Conservation (phyloP, 2,888 invertebrate species). For the Drosophila niveifrons region DNA sequence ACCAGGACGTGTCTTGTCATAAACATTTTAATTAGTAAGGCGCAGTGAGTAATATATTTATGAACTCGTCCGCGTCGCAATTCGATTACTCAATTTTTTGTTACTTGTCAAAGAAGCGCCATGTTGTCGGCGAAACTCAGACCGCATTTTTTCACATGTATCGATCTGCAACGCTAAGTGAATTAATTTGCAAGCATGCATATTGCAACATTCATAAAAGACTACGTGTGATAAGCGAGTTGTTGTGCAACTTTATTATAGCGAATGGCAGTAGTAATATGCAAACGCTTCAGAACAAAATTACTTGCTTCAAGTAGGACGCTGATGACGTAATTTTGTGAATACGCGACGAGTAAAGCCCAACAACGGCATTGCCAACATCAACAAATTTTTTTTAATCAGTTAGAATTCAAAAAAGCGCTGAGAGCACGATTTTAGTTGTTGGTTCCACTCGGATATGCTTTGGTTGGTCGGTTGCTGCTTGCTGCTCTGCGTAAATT, state of each 20-base stretch:
- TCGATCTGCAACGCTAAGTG: constrained; percentile 24
- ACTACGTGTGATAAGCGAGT: constrained; percentile 9
- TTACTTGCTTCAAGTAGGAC: constrained; percentile 66
- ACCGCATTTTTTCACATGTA: constrained; percentile 56
- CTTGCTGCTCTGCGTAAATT: constrained; percentile 47
- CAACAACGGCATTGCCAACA: constrained; percentile 56
- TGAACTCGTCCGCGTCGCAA: constrained; percentile 11
- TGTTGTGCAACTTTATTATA: constrained; percentile 17
- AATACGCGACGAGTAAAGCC: constrained; percentile 49
- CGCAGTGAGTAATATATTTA: constrained; percentile 65
- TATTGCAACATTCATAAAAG: constrained; percentile 6
- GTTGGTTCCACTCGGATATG: constrained; percentile 50
- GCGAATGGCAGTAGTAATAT: neutral
- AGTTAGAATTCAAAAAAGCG: constrained; percentile 60
- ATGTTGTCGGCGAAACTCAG: constrained; percentile 55
- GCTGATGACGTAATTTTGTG: constrained; percentile 77
- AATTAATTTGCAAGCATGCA: constrained; percentile 17
- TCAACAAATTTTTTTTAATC: constrained; percentile 35
- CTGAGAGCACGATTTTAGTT: constrained; percentile 4
- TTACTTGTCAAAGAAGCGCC: constrained; percentile 43
- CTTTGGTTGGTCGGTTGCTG: constrained; percentile 10
- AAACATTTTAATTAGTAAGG: constrained; percentile 13
- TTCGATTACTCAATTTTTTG: constrained; percentile 20
- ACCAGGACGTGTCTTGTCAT: constrained; percentile 14
- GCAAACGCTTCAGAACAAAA: constrained; percentile 20